Percentiles rank a stretch among this genome's conserved stretches.
Conservation (phyloP, 2,888 invertebrate genomes). For the Blastobasis lacticolella region DNA sequence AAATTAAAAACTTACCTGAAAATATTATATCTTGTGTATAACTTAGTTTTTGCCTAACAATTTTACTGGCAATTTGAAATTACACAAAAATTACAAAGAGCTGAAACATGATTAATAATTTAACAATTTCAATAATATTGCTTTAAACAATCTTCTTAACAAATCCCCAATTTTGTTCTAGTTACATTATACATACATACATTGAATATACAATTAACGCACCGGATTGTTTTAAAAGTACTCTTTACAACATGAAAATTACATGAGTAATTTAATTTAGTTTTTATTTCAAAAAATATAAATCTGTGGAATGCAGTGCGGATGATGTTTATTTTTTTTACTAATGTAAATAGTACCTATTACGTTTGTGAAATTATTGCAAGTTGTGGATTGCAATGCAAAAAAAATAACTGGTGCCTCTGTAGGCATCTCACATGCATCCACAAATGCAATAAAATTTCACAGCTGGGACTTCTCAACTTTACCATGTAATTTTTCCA, state of each 20-base stretch:
- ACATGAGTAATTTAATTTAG: constrained; percentile 1
- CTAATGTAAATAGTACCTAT: constrained; percentile 12
- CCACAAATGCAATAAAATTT: constrained; percentile 40
- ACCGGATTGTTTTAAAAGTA: constrained; percentile 19
- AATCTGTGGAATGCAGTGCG: constrained; percentile 55
- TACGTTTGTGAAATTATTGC: constrained; percentile 32
- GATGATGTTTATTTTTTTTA: constrained; percentile 15
- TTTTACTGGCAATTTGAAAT: constrained; percentile 14
- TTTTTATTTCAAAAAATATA: constrained; percentile 35
- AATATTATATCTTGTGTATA: not conserved
- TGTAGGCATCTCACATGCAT: constrained; percentile 3
- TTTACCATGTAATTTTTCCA: too few relatives aligned
- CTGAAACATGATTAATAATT: constrained; percentile 18
- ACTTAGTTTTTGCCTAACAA: constrained; percentile 10
- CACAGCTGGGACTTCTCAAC: constrained; percentile 2
- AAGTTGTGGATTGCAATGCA: constrained; percentile 22
- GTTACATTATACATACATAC: constrained; percentile 5
- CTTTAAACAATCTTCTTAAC: constrained; percentile 30
- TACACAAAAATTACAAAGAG: constrained; percentile 13
- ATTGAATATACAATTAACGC: constrained; percentile 5
- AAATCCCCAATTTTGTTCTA: constrained; percentile 29
- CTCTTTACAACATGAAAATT: constrained; percentile 26
- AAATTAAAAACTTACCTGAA: not conserved
- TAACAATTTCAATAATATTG: constrained; percentile 47
- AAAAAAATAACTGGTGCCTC: constrained; percentile 10